phyloP scores from a whole-genome alignment of 2,888 invertebrate species.

The Alcis repandata region DNA sequence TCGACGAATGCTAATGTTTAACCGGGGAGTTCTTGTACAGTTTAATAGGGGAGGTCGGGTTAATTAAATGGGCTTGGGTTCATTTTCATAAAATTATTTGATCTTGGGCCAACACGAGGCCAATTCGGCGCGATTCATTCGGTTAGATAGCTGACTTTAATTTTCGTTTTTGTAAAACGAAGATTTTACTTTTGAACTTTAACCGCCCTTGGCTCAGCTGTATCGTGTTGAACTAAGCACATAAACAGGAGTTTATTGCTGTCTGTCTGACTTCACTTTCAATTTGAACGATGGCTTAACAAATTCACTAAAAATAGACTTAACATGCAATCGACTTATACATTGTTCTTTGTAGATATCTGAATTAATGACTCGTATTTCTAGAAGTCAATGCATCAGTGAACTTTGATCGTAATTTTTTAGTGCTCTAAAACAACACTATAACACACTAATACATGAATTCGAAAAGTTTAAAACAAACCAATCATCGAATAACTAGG shows the following conservation, averaged over 20 bases:
- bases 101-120: constrained; percentile 73
- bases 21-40: constrained; percentile 84
- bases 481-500: neutral
- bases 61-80: constrained; percentile 83
- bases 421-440: no score
- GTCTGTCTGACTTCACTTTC: constrained; percentile 70
- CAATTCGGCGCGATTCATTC: constrained; percentile 73
- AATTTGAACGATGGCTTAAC: constrained; percentile 60
- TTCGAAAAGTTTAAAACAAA: constrained; percentile 6
- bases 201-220: constrained; percentile 52
- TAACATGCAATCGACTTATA: constrained; percentile 46
- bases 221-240: constrained; percentile 65
- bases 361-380: neutral
- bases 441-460: neutral
- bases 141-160: constrained; percentile 69
- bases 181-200: constrained; percentile 57
- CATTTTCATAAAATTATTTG: constrained; percentile 85
- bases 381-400: no score
- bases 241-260: constrained; percentile 75
- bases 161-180: constrained; percentile 69
- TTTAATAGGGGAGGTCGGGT: constrained; percentile 80
- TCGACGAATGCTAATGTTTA: constrained; percentile 83
- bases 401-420: no score
- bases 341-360: constrained; percentile 4
- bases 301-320: constrained; percentile 70